Evolutionary conservation across 2,797 vertebrate genomes (phyloP).

Genomic region (Hipposideros larvatus): DNA sequence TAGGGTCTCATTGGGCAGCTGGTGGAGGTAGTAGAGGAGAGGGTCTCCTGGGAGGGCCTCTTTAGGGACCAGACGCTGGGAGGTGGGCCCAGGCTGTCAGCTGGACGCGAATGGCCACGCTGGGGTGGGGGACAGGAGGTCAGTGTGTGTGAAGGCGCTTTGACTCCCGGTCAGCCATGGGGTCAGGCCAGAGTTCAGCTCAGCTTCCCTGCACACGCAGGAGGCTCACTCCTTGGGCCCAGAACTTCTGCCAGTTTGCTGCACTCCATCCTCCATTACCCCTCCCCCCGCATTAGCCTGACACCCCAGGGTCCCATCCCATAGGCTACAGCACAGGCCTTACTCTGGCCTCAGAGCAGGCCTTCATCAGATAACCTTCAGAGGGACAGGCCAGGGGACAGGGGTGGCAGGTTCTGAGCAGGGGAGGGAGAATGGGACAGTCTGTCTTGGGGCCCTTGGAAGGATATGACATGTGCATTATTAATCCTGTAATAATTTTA

Average conservation of each 20-base stretch:
- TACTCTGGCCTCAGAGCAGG: background rate
- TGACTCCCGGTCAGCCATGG: background rate
- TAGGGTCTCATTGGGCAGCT: constrained; percentile 4
- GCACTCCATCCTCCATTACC: background rate
- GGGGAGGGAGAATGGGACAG: background rate
- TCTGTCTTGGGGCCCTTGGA: background rate
- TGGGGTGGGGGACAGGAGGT: background rate
- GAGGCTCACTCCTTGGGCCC: background rate
- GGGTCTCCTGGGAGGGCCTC: background rate
- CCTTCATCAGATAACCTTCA: background rate
- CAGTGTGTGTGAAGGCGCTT: background rate
- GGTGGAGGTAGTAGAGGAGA: background rate
- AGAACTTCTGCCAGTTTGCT: background rate
- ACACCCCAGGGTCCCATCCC: background rate
- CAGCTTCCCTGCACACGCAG: background rate
- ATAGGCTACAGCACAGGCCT: background rate
- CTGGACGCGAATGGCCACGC: background rate
- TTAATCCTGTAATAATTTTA: background rate
- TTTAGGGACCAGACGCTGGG: background rate
- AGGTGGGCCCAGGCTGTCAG: background rate
- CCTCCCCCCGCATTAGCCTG: background rate
- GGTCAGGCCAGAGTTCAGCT: background rate
- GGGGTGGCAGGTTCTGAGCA: background rate
- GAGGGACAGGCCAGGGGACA: background rate
- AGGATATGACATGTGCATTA: background rate